phyloP scores from a whole-genome alignment of 2,888 invertebrate species.

The Ophraella communa region DNA sequence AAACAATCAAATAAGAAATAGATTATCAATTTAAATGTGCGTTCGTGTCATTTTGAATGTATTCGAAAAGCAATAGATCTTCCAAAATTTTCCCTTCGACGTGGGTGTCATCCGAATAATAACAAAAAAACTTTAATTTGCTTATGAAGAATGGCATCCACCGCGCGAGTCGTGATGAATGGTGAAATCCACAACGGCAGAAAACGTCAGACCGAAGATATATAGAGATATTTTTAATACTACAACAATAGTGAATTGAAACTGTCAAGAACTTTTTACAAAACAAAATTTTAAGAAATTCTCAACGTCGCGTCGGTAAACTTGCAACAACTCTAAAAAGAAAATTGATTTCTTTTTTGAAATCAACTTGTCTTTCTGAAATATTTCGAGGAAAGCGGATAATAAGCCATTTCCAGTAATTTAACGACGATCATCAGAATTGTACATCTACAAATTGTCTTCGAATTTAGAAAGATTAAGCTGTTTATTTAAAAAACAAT shows the following conservation, averaged over 20 bases:
- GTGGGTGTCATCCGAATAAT: neutral
- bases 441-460: neutral
- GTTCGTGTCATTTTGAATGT: neutral
- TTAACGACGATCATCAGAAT: neutral
- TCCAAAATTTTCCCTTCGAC: neutral
- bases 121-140: constrained; percentile 6
- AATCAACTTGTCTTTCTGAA: constrained; percentile 8
- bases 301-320: constrained; percentile 6
- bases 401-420: constrained; percentile 6
- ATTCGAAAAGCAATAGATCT: neutral
- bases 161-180: constrained; percentile 3
- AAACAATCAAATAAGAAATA: neutral
- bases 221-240: constrained; percentile 26
- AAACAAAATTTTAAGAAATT: constrained; percentile 28
- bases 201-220: constrained; percentile 11
- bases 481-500: too few species aligned
- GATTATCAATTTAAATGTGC: neutral
- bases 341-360: constrained; percentile 4
- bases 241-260: constrained; percentile 23
- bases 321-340: constrained; percentile 1
- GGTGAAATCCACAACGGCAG: constrained; percentile 1
- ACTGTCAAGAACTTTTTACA: constrained; percentile 28
- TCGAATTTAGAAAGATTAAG: neutral
- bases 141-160: constrained; percentile 10
- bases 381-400: constrained; percentile 2